These are phyloP conservation scores for Odocoileus hemionus DNA, from an alignment of 2,113 vertebrate species.

Conservation along the genomic window DNA sequence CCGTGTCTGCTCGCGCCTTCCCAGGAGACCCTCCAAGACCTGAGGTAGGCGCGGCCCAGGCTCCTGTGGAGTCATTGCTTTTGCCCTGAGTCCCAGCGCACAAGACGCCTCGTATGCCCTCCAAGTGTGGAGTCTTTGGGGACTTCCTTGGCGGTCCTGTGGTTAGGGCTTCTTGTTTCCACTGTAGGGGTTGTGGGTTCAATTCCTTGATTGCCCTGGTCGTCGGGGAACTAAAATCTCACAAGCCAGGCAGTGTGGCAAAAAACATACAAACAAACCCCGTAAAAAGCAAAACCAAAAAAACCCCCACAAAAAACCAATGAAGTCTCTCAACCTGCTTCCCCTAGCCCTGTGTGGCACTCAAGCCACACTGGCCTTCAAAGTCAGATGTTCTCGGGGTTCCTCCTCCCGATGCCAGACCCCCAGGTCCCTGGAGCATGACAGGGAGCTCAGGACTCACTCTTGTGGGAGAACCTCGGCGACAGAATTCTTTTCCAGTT, in stretches of 20 bases:
- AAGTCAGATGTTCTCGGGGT: background rate
- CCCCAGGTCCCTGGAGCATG: background rate
- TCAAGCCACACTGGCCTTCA: background rate
- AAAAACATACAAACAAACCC: background rate
- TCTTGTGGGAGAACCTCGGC: background rate
- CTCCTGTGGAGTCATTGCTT: background rate
- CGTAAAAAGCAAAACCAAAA: background rate
- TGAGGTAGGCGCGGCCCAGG: background rate
- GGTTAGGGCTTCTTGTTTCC: background rate
- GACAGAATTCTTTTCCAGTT: background rate
- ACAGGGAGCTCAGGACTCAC: background rate
- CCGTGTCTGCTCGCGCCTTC: background rate
- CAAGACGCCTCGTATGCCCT: accelerated
- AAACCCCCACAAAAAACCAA: background rate
- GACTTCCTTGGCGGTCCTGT: background rate
- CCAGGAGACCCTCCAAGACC: background rate
- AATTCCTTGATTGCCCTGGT: background rate
- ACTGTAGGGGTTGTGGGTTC: background rate
- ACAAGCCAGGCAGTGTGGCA: background rate
- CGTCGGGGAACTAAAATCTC: background rate
- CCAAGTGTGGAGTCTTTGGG: background rate
- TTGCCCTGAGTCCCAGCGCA: background rate
- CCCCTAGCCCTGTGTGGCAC: background rate
- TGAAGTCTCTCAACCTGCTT: background rate
- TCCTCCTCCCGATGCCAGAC: background rate